Evolutionary conservation across 1,140 invertebrate genomes (phyloP).

Genomic region (Caenorhabditis inopinata): DNA sequence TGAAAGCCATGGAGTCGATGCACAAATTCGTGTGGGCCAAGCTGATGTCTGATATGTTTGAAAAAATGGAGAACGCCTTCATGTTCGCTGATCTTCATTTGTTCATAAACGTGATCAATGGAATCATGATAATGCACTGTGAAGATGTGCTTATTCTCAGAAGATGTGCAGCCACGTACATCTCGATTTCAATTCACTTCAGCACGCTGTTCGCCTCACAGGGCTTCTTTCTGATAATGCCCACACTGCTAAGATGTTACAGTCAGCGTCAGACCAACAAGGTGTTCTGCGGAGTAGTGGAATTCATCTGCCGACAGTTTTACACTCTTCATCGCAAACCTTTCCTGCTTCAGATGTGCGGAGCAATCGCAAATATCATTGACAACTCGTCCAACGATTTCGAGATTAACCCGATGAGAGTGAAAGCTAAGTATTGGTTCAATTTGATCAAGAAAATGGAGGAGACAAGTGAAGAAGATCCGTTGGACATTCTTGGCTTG

Average conservation of each 20-base stretch:
- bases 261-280: conserved; percentile 93
- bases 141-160: conserved; percentile 92
- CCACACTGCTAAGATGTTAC: conserved; percentile 91
- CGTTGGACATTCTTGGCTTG: conserved; percentile 87
- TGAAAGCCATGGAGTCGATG: conserved; percentile 88
- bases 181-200: conserved; percentile 95
- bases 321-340: conserved; percentile 94
- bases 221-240: conserved; percentile 93
- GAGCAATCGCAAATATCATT: conserved; percentile 89
- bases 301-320: conserved; percentile 97
- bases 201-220: conserved; percentile 94
- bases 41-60: conserved; percentile 92
- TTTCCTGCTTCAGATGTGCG: conserved; percentile 97
- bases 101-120: conserved; percentile 95
- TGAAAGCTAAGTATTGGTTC: conserved; percentile 75
- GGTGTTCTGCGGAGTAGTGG: conserved; percentile 87
- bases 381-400: conserved; percentile 71
- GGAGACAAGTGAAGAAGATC: conserved; percentile 73
- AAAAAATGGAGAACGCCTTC: conserved; percentile 96
- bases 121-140: conserved; percentile 90
- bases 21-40: conserved; percentile 98
- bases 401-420: conserved; percentile 65
- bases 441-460: conserved; percentile 76
- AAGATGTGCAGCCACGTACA: conserved; percentile 92
- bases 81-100: conserved; percentile 94